A percentile compares a stretch with the other conserved stretches of the same genome.
Conservation (phyloP, 2,113 vertebrate species). For the Cephalophus harveyi region DNA sequence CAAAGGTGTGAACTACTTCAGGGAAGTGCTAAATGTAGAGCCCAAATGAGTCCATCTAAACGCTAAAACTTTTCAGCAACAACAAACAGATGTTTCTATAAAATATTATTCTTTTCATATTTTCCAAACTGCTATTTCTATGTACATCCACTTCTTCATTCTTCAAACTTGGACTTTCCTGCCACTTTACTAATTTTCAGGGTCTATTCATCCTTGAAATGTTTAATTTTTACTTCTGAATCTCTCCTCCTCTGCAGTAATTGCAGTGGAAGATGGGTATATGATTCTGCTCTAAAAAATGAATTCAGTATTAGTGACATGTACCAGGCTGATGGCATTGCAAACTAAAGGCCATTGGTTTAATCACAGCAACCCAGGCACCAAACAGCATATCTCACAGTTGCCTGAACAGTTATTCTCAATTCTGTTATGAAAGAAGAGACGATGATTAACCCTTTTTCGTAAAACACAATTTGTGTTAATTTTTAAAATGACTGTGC, state of each 20-base stretch:
- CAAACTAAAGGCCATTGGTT: conserved; percentile 44
- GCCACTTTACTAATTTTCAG: conserved; percentile 62
- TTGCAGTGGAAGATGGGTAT: conserved; percentile 62
- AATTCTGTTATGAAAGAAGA: neutral
- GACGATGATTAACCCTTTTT: conserved; percentile 30
- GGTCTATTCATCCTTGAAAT: conserved; percentile 71
- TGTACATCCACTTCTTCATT: conserved; percentile 39
- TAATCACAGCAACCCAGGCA: neutral
- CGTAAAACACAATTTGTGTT: conserved; percentile 13
- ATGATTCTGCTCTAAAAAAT: conserved; percentile 37
- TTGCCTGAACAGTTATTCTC: neutral
- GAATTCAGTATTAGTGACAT: conserved; percentile 55
- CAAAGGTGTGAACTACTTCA: conserved; percentile 70
- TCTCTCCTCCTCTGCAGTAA: conserved; percentile 51
- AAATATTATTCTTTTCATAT: conserved; percentile 54
- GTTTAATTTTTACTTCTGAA: conserved; percentile 68
- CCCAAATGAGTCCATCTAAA: conserved; percentile 68
- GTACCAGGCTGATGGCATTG: neutral
- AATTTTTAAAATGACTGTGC: conserved; percentile 37
- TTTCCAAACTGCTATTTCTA: conserved; percentile 56
- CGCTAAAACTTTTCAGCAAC: conserved; percentile 62
- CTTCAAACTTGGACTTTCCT: conserved; percentile 59
- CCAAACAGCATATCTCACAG: neutral
- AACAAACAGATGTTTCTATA: conserved; percentile 69
- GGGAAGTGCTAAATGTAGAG: conserved; percentile 65